Evolutionary conservation across 2,113 vertebrate genomes (phyloP), one percentile per base, ranked within the genome.

Genomic region (Poeciliopsis turrubarensis): DNA sequence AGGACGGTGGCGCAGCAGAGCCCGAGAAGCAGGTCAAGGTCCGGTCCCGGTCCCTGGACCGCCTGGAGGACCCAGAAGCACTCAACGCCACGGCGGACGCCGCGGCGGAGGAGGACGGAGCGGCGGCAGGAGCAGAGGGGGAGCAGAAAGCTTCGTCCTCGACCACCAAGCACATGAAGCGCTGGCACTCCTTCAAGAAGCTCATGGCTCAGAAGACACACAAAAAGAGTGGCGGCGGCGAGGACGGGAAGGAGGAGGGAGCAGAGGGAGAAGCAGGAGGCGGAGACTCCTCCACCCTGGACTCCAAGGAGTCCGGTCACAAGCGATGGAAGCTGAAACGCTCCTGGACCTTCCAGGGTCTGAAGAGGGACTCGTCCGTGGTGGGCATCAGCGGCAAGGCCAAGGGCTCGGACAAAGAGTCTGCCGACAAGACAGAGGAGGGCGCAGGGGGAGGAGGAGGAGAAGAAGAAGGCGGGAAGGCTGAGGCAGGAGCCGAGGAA

Each of bases 161-260:
- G 4, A 22, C 90, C 61, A 83, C 93, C 26, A 95, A 94, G 89
- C 93, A 94, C 86, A 91, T 95, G 91, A 94, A 86, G 73, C 94
- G 94, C 81, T 95, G 95, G 95, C 94, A 95, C 81, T 95, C 95
- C 76, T 95, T 95, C 77, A 95, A 95, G 89, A 95, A 94, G 85
- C 87, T 95, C 60, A 95, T 95, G 93, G 93, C 92, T 32, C 95
- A 94, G 75, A 95, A 94, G 81, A 79, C 91, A 2, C 93, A 95
- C 82, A 95, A 93, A 84, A 95, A 92, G 87, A 92, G 89, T 29
- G 81, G 78, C 5, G 93, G 83, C 17, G 91, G 82, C 30, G 94
- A 92, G 25, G 90, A 87, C 0, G 86, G 82, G 2, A 91, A 90
- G 32, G 92, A 91, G 39, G 92, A 93, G 9, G 94, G 86, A 17